phyloP scores from a whole-genome alignment of 2,113 vertebrate species.

The Ifrita kowaldi region DNA sequence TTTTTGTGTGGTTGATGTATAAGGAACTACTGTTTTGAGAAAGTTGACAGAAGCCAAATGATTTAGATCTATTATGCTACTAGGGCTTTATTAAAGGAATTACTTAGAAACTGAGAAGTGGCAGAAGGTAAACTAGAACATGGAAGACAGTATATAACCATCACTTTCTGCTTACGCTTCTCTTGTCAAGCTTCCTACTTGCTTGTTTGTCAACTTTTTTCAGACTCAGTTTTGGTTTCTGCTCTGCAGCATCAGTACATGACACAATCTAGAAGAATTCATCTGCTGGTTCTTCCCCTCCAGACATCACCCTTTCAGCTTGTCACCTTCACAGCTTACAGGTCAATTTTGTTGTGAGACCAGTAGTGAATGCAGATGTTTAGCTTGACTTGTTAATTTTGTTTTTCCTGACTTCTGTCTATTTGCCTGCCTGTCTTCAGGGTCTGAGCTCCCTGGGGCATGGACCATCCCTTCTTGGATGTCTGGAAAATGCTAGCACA shows the following conservation, averaged over 20 bases:
- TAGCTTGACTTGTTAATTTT: not conserved
- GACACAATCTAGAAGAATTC: not conserved
- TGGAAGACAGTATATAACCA: not conserved
- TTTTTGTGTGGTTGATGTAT: not conserved
- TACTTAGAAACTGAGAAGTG: not conserved
- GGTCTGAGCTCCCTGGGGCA: not conserved
- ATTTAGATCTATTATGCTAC: not conserved
- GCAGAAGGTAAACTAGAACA: not conserved
- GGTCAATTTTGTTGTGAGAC: not conserved
- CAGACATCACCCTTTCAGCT: not conserved
- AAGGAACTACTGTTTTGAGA: not conserved
- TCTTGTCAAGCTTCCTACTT: not conserved
- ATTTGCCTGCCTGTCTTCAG: not conserved
- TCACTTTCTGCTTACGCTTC: not conserved
- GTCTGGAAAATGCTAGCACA: not conserved
- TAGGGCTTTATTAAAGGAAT: not conserved
- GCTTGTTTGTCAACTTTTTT: not conserved
- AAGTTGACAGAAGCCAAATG: not conserved
- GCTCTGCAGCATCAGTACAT: not conserved
- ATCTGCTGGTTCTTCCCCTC: not conserved
- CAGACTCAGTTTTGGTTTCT: not conserved
- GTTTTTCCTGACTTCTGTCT: not conserved
- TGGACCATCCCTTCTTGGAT: not conserved
- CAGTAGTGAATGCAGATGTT: not conserved
- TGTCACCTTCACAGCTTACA: not conserved